These are phyloP conservation scores for Hypocryptadius cinnamomeus DNA, from an alignment of 2,113 vertebrate genomes.

Conservation along the genomic window DNA sequence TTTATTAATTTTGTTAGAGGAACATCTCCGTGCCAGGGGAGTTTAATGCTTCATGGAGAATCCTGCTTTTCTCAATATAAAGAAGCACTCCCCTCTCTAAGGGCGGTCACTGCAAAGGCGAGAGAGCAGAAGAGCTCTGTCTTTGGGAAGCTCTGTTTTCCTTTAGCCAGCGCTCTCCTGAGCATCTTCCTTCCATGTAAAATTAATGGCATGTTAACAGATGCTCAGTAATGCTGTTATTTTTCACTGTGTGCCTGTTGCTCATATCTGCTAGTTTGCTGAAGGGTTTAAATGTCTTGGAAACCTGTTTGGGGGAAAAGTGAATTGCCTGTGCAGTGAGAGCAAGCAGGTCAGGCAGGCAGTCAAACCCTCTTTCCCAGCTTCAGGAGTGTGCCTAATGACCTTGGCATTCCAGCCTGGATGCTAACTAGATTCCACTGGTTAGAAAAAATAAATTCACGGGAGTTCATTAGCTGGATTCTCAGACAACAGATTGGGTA, in stretches of 20 bases:
- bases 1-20: constrained; percentile 1
- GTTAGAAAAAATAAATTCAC: neutral
- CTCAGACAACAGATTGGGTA: neutral
- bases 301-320: neutral
- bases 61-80: neutral
- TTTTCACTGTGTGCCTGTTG: neutral
- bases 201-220: neutral
- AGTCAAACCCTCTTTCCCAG: neutral
- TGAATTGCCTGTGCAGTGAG: neutral
- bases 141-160: neutral
- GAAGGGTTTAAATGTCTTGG: neutral
- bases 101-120: neutral
- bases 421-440: neutral
- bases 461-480: neutral
- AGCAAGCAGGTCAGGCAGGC: neutral
- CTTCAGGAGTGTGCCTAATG: neutral
- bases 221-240: neutral
- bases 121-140: neutral
- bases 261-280: neutral
- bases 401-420: neutral
- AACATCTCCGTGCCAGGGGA: neutral
- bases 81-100: neutral
- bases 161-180: neutral
- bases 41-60: neutral
- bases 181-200: neutral